phyloP scores from a whole-genome alignment of 2,797 vertebrate species.

The Catostomus latipinnis region DNA sequence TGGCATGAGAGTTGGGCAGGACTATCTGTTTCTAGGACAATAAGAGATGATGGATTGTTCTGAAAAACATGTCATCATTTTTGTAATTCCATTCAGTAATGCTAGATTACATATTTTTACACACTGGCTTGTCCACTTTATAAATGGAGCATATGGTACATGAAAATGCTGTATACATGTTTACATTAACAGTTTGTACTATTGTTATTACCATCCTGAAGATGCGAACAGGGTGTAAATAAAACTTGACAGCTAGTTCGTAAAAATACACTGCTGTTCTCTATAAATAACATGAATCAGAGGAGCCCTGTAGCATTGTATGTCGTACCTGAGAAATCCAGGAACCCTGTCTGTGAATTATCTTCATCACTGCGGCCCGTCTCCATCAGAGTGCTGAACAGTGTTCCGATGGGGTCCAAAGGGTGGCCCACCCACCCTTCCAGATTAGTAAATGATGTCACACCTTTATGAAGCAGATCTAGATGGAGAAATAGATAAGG shows the following conservation, averaged over 20 bases:
- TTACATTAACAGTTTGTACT: background rate
- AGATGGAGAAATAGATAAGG: constrained; percentile 18
- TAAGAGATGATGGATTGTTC: no score
- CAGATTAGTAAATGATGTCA: constrained; percentile 92
- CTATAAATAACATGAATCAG: background rate
- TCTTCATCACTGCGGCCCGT: constrained; percentile 88
- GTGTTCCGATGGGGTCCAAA: constrained; percentile 92
- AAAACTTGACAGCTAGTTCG: background rate
- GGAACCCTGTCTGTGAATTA: constrained; percentile 78
- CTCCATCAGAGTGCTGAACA: constrained; percentile 95
- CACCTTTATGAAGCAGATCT: constrained; percentile 93
- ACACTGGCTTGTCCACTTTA: background rate
- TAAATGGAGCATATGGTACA: background rate
- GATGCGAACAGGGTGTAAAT: background rate
- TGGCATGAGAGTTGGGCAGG: no score
- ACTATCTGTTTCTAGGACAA: no score
- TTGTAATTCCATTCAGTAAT: no score
- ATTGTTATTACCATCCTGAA: background rate
- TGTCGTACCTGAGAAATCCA: constrained; percentile 87
- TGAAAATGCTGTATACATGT: background rate
- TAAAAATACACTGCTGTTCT: background rate
- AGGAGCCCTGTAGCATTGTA: background rate
- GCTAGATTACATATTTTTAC: background rate
- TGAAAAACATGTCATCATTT: no score
- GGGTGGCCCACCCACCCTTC: constrained; percentile 99